Evolutionary conservation across 2,113 vertebrate genomes (phyloP).

Genomic region (Arizona elegans): DNA sequence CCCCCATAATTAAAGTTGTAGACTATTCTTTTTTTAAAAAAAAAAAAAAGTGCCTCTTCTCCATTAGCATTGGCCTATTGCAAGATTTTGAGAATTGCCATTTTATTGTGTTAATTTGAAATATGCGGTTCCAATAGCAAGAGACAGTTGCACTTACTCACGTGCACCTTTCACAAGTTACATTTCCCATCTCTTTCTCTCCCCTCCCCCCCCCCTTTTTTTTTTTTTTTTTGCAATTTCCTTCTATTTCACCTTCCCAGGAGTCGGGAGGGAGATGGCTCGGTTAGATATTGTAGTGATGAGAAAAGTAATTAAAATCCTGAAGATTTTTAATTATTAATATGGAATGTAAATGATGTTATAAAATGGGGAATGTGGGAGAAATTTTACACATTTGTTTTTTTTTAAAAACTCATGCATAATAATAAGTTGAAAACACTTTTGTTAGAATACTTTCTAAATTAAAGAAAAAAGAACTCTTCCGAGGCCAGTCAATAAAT

Average conservation of each 20-base stretch:
- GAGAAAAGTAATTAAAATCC: constrained; percentile 79
- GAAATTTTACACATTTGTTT: constrained; percentile 78
- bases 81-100: constrained; percentile 50
- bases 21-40: not conserved
- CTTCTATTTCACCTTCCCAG: constrained; percentile 68
- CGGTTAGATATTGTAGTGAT: constrained; percentile 58
- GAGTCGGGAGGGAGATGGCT: constrained; percentile 27
- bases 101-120: constrained; percentile 45
- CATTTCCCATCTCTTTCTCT: constrained; percentile 16
- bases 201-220: not conserved
- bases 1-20: constrained; percentile 75
- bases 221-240: constrained; percentile 29
- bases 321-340: constrained; percentile 76
- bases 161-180: not conserved
- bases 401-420: constrained; percentile 75
- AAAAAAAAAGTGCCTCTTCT: constrained; percentile 30
- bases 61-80: constrained; percentile 59
- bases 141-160: not conserved
- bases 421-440: constrained; percentile 73
- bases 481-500: constrained; percentile 50
- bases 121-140: constrained; percentile 32
- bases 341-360: constrained; percentile 77
- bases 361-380: constrained; percentile 69
- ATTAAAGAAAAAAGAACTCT: constrained; percentile 41
- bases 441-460: constrained; percentile 56